Evolutionary conservation across 2,113 vertebrate species (phyloP), one percentile per base, ranked within the genome.

Genomic region (Baryphthengus martii): DNA sequence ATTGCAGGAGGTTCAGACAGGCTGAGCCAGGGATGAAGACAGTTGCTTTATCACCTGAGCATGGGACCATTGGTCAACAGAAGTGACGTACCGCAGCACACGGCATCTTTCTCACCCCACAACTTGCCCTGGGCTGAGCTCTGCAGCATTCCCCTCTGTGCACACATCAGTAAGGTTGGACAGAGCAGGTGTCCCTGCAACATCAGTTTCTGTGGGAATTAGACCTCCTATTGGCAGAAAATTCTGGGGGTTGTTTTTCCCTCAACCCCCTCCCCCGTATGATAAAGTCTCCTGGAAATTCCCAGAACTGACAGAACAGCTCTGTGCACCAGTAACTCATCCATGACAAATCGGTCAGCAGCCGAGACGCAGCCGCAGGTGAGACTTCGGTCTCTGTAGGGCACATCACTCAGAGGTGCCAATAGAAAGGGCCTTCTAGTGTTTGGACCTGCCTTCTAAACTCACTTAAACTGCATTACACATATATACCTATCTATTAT

Each of bases 121-220:
- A 0, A 4, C 11, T 44, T 4, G 8, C 29, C 35, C 70, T 4
- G 65, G 68, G 33, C 19, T 88, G 70, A 88, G 55, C n/a, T 42
- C 62, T 42, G 3, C 29, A 50, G 4, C 0, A 0, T 2, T 24
- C 37, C 24, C 26, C 13, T 33, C 74, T 7, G 9, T 0, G 17
- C 2, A 11, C 31, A 13, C 3, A 17, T 6, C 53, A 50, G 49
- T 3, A 1, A 50, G 23, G 49, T 52, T 2, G 17, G 33, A 23
- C 31, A 6, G 39, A 31, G 17, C 1, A 18, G 13, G 18, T 39
- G 28, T 45, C 67, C 19, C 47, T 31, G 52, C 25, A 23, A 1
- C 0, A 26, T 24, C 14, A 2, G 2, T 42, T 68, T 29, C 66
- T 33, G 12, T 26, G 47, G 56, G 31, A 90, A 52, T 50, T 10